Evolutionary conservation across 2,113 vertebrate genomes (phyloP), one percentile per base, ranked within the genome.

Genomic region (Brachirus orientalis): DNA sequence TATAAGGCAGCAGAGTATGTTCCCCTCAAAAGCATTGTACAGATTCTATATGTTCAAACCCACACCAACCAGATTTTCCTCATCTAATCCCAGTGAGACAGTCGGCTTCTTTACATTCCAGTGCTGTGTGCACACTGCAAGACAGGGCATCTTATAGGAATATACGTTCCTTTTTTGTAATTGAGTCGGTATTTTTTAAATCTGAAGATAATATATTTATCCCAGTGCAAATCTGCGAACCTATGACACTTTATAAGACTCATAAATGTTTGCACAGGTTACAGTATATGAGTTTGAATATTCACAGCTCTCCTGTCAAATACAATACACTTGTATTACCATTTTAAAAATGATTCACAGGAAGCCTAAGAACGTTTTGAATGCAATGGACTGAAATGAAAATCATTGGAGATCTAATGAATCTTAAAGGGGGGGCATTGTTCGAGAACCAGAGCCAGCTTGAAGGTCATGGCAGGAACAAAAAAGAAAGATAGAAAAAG

Each of bases 371-470:
- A 52, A 61, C 59, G 53, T 56, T 83, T 84, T 75, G 20, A 81
- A 73, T 28, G 28, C 28, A 28, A 28, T 54, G 63, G 52, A 18
- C 1, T 16, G 65, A 75, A 74, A 82, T 64, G 58, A 84, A 84
- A 87, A 77, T 82, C 72, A 83, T 50, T 62, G 56, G 65, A 79
- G 79, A 88, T 84, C 70, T 85, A 83, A 82, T 76, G 55, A 87
- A 75, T 84, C 76, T 82, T 88, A 80, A 90, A 90, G 67, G 62
- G 16, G 65, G 57, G 36, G 52, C 59, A 79, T 87, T 89, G 83
- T 90, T 83, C 67, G 71, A 82, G 72, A 82, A 76, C 75, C 69
- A 61, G 64, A 83, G 75, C 81, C 51, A 69, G 69, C 86, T 40
- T 88, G 79, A 89, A 87, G 85, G 89, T 91, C 90, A 85, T 67